Percentiles rank a stretch among this genome's conserved stretches.
phyloP scores from a whole-genome alignment of 1,140 invertebrate species.

The Drosophila mauritiana region DNA sequence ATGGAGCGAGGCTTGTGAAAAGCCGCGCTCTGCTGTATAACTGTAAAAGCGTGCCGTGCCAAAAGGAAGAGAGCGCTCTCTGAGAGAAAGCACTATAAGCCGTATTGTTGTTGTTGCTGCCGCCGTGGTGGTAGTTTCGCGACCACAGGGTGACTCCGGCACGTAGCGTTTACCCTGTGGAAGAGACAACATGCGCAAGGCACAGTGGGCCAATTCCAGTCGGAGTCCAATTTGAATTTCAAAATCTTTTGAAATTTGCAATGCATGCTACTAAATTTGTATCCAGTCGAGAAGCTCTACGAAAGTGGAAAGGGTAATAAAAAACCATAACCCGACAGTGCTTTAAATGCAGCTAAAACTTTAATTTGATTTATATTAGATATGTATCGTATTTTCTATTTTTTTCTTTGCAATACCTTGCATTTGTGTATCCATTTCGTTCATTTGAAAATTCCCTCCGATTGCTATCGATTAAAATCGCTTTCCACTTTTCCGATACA shows the following conservation, averaged over 20 bases:
- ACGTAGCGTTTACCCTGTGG: neutral
- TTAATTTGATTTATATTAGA: too few relatives aligned
- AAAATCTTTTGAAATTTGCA: neutral
- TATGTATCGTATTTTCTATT: too few relatives aligned
- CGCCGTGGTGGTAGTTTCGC: constrained; percentile 14
- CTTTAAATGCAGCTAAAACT: too few relatives aligned
- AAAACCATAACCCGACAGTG: too few relatives aligned
- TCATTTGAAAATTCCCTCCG: neutral
- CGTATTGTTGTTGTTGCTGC: constrained; percentile 8
- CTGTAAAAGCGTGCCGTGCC: constrained; percentile 28
- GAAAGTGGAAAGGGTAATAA: too few relatives aligned
- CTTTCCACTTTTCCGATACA: neutral
- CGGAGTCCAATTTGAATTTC: neutral
- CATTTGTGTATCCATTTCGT: neutral
- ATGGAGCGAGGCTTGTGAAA: constrained; percentile 24
- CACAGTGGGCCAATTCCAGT: neutral
- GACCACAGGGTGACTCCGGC: constrained; percentile 9
- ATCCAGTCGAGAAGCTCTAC: too few relatives aligned
- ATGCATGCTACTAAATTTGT: too few relatives aligned
- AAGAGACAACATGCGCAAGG: neutral
- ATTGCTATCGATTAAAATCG: neutral
- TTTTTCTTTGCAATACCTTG: neutral
- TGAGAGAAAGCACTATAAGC: constrained; percentile 9
- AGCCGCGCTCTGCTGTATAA: constrained; percentile 49
- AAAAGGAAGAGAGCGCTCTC: neutral